phyloP scores from a whole-genome alignment of 1,140 invertebrate species.

The Pseudomyrmex sp. region DNA sequence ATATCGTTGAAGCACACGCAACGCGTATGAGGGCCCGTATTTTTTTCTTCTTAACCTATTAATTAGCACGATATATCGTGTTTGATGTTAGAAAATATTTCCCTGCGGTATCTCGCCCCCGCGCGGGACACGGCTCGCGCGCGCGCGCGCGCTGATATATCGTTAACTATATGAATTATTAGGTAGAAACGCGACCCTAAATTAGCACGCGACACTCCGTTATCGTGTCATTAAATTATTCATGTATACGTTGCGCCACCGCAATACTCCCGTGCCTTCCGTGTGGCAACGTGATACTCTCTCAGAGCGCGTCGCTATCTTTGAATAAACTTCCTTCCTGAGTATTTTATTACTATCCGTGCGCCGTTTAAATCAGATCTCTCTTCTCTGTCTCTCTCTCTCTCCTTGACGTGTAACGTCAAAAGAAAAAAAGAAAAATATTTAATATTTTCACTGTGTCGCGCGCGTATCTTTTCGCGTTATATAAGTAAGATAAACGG shows the following conservation, averaged over 20 bases:
- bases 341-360: constrained; percentile 29
- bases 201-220: constrained; percentile 71
- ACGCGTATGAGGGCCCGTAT: too few relatives aligned
- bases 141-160: constrained; percentile 61
- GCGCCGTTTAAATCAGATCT: constrained; percentile 3
- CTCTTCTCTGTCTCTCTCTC: not conserved
- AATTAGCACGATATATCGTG: constrained; percentile 33
- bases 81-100: constrained; percentile 54
- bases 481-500: not conserved
- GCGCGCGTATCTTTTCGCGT: not conserved
- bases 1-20: not conserved
- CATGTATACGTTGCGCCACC: constrained; percentile 56
- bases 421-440: not conserved
- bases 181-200: constrained; percentile 69
- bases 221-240: constrained; percentile 75
- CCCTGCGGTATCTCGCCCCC: not conserved
- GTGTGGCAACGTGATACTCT: constrained; percentile 39
- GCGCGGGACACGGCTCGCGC: constrained; percentile 43
- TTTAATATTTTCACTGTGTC: too few relatives aligned
- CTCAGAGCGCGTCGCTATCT: constrained; percentile 45
- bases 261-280: not conserved
- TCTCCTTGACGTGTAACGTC: not conserved
- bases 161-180: constrained; percentile 71
- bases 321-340: constrained; percentile 55
- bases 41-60: constrained; percentile 14